phyloP scores from a whole-genome alignment of 2,888 invertebrate genomes.

The Auanema sp. region DNA sequence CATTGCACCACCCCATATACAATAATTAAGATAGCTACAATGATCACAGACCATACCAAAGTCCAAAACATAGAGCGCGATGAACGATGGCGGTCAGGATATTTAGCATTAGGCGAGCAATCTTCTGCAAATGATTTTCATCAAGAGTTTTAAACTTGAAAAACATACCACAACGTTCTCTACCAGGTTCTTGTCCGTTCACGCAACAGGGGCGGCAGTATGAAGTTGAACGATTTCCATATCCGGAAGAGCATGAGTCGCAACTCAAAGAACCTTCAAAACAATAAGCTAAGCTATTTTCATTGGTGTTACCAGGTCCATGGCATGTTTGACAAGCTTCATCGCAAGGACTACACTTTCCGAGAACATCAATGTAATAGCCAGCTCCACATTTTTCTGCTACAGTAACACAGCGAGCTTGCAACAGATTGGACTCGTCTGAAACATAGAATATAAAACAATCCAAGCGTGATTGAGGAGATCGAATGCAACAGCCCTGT shows the following conservation, averaged over 20 bases:
- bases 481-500: not conserved
- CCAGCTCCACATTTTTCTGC: conserved; percentile 58
- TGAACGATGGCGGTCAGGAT: conserved; percentile 10
- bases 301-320: conserved; percentile 39
- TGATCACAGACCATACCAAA: conserved; percentile 30
- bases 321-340: conserved; percentile 56
- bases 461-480: too few relatives aligned
- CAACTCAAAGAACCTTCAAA: conserved; percentile 53
- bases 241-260: conserved; percentile 53
- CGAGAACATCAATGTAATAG: conserved; percentile 51
- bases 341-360: conserved; percentile 56
- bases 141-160: too few relatives aligned
- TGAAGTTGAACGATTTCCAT: conserved; percentile 54
- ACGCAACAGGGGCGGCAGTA: conserved; percentile 60
- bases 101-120: conserved; percentile 28
- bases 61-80: conserved; percentile 18
- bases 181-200: conserved; percentile 20
- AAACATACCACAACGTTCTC: not conserved
- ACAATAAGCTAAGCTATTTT: not conserved
- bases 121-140: conserved; percentile 35
- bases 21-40: conserved; percentile 22
- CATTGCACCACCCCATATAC: conserved; percentile 12
- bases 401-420: conserved; percentile 56
- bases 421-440: conserved; percentile 59
- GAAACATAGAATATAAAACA: conserved; percentile 24